These are phyloP conservation scores for Microctonus brassicae DNA, from an alignment of 2,888 invertebrate species.

Conservation along the genomic window DNA sequence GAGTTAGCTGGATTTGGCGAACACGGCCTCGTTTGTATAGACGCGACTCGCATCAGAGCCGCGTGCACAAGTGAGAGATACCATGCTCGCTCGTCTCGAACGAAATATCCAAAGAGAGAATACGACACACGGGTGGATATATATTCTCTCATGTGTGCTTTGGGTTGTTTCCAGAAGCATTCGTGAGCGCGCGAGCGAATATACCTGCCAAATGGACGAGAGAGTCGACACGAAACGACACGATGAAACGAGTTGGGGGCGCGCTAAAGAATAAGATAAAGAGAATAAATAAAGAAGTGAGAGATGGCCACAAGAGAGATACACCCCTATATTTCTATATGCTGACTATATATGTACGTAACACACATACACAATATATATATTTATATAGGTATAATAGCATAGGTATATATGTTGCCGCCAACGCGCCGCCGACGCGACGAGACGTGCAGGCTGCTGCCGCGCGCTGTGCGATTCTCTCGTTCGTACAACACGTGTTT, in stretches of 20 bases:
- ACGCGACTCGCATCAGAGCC: slow-evolving; percentile 47
- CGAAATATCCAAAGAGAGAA: slow-evolving; percentile 14
- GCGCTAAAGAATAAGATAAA: slow-evolving; percentile 32
- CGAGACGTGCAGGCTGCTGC: neutral
- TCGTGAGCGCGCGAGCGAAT: slow-evolving; percentile 35
- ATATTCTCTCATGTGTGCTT: slow-evolving; percentile 20
- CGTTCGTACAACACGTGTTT: slow-evolving; percentile 67
- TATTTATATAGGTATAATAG: neutral
- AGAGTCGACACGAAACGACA: slow-evolving; percentile 36
- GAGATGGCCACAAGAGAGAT: slow-evolving; percentile 29
- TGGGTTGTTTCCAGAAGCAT: slow-evolving; percentile 20
- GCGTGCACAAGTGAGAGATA: slow-evolving; percentile 34
- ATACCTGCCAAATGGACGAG: slow-evolving; percentile 46
- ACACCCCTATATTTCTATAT: neutral
- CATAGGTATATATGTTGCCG: neutral
- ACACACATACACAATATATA: no score
- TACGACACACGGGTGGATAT: slow-evolving; percentile 46
- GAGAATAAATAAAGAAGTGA: slow-evolving; percentile 23
- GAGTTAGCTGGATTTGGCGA: slow-evolving; percentile 65
- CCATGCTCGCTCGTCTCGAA: slow-evolving; percentile 1
- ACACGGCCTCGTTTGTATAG: slow-evolving; percentile 63
- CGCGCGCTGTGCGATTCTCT: slow-evolving; percentile 48
- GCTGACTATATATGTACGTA: no score
- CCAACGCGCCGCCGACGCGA: slow-evolving; percentile 41
- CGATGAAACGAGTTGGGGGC: slow-evolving; percentile 30